These are phyloP conservation scores for Brachionus calyciflorus DNA, from an alignment of 1,140 invertebrate species.

Conservation along the genomic window DNA sequence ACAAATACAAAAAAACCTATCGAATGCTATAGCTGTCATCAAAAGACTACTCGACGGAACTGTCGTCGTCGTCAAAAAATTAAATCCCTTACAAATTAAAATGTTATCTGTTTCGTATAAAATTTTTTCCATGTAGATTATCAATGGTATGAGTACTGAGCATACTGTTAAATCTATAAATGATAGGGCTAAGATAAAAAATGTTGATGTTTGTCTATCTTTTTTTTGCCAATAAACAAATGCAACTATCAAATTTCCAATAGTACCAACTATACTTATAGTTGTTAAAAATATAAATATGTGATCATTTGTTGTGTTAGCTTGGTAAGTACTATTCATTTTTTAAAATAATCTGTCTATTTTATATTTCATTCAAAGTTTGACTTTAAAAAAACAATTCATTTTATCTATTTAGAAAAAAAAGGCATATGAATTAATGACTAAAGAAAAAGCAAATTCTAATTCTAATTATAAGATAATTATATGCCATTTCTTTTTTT, in stretches of 20 bases:
- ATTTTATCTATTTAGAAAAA: no score
- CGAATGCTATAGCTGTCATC: conserved; percentile 58
- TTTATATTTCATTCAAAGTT: no score
- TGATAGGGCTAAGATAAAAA: conserved; percentile 21
- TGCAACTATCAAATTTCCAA: conserved; percentile 58
- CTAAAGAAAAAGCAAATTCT: no score
- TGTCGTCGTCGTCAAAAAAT: conserved; percentile 57
- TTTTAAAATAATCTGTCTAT: no score
- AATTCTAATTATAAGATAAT: no score
- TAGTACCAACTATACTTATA: conserved; percentile 53
- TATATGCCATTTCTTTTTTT: no score
- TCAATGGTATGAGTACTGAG: conserved; percentile 32
- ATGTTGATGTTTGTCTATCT: conserved; percentile 51
- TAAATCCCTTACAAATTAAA: conserved; percentile 55
- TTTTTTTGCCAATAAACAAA: conserved; percentile 56
- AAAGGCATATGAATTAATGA: no score
- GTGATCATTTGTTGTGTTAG: neutral
- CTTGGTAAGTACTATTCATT: no score
- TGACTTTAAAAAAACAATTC: no score
- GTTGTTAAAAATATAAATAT: conserved; percentile 46
- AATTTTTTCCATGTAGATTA: conserved; percentile 41
- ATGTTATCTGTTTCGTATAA: conserved; percentile 5
- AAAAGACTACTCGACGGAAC: conserved; percentile 57
- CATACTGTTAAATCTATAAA: conserved; percentile 30
- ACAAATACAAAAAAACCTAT: conserved; percentile 59